phyloP scores from a whole-genome alignment of 1,140 invertebrate species.

The Drosophila pallidifrons region DNA sequence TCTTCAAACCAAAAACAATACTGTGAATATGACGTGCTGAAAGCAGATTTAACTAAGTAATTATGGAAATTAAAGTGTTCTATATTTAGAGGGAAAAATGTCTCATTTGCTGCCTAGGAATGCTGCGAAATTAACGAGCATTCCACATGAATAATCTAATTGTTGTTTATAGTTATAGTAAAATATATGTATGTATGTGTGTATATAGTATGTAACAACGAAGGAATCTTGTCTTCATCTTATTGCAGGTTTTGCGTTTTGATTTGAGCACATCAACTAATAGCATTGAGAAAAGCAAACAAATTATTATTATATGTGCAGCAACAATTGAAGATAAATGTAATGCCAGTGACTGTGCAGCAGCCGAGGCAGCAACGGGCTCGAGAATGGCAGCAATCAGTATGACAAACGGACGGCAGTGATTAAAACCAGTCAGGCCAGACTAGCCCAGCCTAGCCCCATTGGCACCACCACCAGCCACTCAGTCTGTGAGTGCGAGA shows the following conservation, averaged over 20 bases:
- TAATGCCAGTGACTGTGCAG: constrained; percentile 46
- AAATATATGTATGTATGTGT: no score
- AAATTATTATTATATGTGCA: constrained; percentile 56
- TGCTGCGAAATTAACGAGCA: constrained; percentile 10
- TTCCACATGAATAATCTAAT: constrained; percentile 21
- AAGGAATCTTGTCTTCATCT: constrained; percentile 50
- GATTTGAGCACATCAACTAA: constrained; percentile 68
- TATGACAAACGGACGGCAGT: constrained; percentile 72
- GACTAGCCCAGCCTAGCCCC: constrained; percentile 62
- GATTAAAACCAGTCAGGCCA: constrained; percentile 78
- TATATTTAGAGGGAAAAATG: background rate
- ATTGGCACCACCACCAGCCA: constrained; percentile 55
- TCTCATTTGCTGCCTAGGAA: background rate
- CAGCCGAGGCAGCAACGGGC: constrained; percentile 53
- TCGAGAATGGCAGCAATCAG: constrained; percentile 74
- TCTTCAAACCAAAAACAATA: background rate
- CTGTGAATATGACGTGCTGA: constrained; percentile 2
- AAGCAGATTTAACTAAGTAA: background rate
- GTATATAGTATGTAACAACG: constrained; percentile 10
- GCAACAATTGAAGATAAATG: constrained; percentile 32
- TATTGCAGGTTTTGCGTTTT: constrained; percentile 76
- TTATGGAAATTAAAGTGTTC: background rate
- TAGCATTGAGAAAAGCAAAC: constrained; percentile 66
- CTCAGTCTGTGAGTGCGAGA: constrained; percentile 31
- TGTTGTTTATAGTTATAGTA: background rate